Percentiles rank a stretch among this genome's conserved stretches.
Conservation (phyloP, 2,797 vertebrate species). For the Mormyrus hasselquistii region DNA sequence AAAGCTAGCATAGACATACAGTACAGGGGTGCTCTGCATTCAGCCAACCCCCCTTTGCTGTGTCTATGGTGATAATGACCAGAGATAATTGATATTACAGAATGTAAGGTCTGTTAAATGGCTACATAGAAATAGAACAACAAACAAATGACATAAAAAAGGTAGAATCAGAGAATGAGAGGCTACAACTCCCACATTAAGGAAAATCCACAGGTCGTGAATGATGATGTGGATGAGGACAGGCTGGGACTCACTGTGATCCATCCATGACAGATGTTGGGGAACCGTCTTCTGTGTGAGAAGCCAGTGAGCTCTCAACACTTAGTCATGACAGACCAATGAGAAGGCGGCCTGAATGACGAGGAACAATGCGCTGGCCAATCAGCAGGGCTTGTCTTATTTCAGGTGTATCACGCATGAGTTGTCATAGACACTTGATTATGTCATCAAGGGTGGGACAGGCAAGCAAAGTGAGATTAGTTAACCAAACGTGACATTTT, state of each 20-base stretch:
- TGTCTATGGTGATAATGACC: conserved; percentile 10
- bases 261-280: background rate
- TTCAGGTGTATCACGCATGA: background rate
- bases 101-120: background rate
- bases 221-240: background rate
- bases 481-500: background rate
- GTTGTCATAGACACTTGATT: background rate
- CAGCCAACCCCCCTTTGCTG: background rate
- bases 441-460: background rate
- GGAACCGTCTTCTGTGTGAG: background rate
- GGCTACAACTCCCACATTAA: background rate
- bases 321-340: background rate
- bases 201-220: background rate
- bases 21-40: background rate
- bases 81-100: background rate
- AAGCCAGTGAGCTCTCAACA: background rate
- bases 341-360: background rate
- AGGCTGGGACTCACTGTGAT: background rate
- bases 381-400: background rate
- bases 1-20: background rate
- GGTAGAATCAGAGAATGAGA: background rate
- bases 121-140: background rate
- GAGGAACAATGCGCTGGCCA: background rate
- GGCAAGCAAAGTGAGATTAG: background rate
- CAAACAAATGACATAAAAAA: background rate